Base-by-base conservation (phyloP, 1,140 invertebrate genomes). In the Euwallacea similis region DNA sequence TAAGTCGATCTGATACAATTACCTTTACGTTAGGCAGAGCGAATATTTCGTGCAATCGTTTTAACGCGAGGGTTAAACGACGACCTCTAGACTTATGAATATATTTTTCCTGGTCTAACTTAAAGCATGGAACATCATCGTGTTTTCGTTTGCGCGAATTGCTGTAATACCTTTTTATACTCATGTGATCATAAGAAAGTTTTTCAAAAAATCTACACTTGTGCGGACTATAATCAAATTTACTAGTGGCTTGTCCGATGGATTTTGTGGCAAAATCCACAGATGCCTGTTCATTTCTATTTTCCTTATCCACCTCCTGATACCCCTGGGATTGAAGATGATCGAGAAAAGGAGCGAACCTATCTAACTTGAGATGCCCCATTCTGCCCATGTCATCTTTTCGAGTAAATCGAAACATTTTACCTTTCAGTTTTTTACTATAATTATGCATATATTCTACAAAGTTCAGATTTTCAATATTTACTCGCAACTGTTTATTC, bases 81-180 rank as follows among this genome's bases (percentile, higher is more conserved):
- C 16, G 9, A 8, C 21, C 11, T 42, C n/a, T 53, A 16, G 42
- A 16, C 7, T 53, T 65, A 33, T 47, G 11, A 7, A 43, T 43
- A 42, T 62, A 7, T 43, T 64, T 63, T 58, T 70, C 68, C 15
- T 70, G 68, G 42, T 71, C 70, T 43, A 71, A 41, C 46, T 71
- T 71, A 13, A 71, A 71, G 33, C 70, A 71, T 16, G 70, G 70
- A 42, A 71, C 70, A 42, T 66, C 43, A 16, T 60, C 50, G 41
- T 71, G 70, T 66, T 66, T 71, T 42, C 63, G 42, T 43, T 66
- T 71, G 9, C 63, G 70, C 9, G 21, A 63, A 43, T 71, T 71
- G 9, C 6, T 16, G 42, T 42, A 61, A 16, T 64, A 71, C 15
- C 42, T 71, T 42, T 71, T 71, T 58, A 71, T 42, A 13, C 10